Base-by-base conservation (phyloP, 2,113 vertebrate genomes). In the Melanotaenia duboulayi region DNA sequence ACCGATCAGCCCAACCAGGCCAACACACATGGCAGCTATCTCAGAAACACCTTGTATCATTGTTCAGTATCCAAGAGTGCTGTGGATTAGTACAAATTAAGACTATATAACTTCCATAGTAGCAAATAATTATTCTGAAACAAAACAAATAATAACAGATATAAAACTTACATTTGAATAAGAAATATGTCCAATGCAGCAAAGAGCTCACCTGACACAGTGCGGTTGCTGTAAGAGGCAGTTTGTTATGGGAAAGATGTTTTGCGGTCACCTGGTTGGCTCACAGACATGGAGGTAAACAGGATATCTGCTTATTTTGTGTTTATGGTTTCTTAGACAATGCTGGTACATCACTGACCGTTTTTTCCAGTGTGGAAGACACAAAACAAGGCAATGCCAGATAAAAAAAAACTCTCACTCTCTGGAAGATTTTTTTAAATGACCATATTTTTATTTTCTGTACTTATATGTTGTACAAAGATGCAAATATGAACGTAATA, bases 1-100 rank as follows among this genome's bases (percentile, higher is more conserved):
- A 0, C 97, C 97, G 0, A 96, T 76, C 85, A 96, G 81, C 51
- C 97, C 96, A 0, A 95, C 39, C 2, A 95, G 81, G 8, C 95
- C 96, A 0, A 96, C 54, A 1, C 93, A 87, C 37, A 97, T 61
- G 0, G 94, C 96, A 1, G 92, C 83, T 2, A 96, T 88, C 80
- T 96, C 95, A 17, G 94, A 75, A 1, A 83, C 55, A 11, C 89
- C 92, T 57, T 89, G 56, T 61, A 88, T 87, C 96, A 97, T 97
- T 16, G 13, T 70, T 72, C 1, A 16, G 16, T 39, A n/a, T 55
- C 2, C 5, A 7, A 37, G 8, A 32, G 11, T 52, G 49, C 17
- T 2, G 54, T 46, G 39, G 7, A 39, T 32, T 48, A 73, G 65
- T 73, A 64, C 49, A 49, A 75, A 74, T 57, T 42, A 4, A 56